Conservation (phyloP, 2,888 invertebrate species). For the Himalopsyche kuldschensis region DNA sequence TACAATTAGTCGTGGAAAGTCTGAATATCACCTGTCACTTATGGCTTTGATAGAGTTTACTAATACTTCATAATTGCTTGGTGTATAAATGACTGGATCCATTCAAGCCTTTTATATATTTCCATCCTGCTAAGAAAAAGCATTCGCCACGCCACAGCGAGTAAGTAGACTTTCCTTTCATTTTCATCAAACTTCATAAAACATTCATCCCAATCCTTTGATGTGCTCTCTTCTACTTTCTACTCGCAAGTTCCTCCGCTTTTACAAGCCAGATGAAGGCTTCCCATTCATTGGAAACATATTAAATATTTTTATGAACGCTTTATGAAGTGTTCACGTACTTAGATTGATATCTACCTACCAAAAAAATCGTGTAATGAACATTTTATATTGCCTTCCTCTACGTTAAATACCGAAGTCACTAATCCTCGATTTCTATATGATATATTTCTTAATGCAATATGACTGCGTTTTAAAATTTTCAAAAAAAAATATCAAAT, state of each 20-base stretch:
- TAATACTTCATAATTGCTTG: no score
- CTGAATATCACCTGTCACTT: no score
- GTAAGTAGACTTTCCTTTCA: slow-evolving; percentile 36
- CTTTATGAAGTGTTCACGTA: not conserved
- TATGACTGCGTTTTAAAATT: no score
- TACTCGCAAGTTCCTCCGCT: slow-evolving; percentile 2
- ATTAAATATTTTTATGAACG: slow-evolving; percentile 2
- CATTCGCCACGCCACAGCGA: not conserved
- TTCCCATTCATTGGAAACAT: not conserved
- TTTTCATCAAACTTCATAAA: slow-evolving; percentile 41
- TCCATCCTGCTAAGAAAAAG: not conserved
- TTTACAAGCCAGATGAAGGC: not conserved
- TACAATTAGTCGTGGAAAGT: no score
- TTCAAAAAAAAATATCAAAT: no score
- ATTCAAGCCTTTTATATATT: not conserved
- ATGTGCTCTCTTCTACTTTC: slow-evolving; percentile 21
- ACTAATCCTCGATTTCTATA: not conserved
- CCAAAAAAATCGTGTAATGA: not conserved
- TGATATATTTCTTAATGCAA: no score
- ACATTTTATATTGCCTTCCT: not conserved
- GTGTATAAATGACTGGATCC: no score
- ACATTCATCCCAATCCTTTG: slow-evolving; percentile 41
- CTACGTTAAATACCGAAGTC: not conserved
- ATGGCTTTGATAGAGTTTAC: no score
- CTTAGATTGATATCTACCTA: not conserved